A percentile compares a stretch with the other conserved stretches of the same genome.
phyloP scores from a whole-genome alignment of 2,888 invertebrate species.

The Dasypolia templi region DNA sequence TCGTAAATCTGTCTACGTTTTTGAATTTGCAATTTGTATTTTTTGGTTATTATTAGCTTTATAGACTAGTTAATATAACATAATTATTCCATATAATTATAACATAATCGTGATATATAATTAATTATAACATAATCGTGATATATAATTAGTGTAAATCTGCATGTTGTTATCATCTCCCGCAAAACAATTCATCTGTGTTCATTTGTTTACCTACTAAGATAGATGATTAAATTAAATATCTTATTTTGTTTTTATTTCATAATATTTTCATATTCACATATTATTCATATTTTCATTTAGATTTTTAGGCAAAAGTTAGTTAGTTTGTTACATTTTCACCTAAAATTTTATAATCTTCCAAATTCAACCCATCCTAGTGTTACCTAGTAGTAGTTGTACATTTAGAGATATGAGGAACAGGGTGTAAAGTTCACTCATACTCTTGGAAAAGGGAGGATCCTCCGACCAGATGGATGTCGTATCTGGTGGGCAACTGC shows the following conservation, averaged over 20 bases:
- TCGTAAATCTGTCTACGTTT: slow-evolving; percentile 16
- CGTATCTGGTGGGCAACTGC: too few species aligned
- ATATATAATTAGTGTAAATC: neutral
- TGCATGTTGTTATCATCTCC: neutral
- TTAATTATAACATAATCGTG: too few species aligned
- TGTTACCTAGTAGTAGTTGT: too few species aligned
- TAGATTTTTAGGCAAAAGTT: neutral
- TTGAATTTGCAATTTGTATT: neutral
- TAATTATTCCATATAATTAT: too few species aligned
- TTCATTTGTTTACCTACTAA: neutral
- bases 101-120: neutral
- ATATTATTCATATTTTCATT: neutral
- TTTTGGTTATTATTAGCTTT: neutral
- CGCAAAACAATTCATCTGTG: neutral
- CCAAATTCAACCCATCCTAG: neutral
- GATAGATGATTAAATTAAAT: neutral
- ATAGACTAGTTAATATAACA: neutral
- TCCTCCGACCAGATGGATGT: too few species aligned
- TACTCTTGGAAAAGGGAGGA: too few species aligned
- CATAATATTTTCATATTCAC: too few species aligned
- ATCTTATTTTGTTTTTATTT: neutral
- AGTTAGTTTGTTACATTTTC: neutral
- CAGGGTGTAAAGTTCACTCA: too few species aligned
- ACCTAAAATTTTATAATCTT: neutral
- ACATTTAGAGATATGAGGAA: too few species aligned